These are phyloP conservation scores for Lycopodina hypogea DNA, from an alignment of 37 sponge, comb jelly and placozoan species.

Conservation along the genomic window DNA sequence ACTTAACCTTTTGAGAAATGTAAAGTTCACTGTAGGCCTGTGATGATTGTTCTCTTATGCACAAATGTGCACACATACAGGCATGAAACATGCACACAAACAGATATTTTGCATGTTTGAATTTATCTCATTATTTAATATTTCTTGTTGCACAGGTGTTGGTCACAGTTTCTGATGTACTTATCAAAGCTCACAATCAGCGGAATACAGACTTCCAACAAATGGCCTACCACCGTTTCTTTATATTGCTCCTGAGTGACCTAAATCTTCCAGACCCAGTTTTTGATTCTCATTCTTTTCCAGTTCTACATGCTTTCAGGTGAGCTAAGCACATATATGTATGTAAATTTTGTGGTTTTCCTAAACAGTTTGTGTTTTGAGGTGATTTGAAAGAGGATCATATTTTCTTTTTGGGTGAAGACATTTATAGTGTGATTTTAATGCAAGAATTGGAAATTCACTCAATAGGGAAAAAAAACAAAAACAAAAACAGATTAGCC, in stretches of 20 bases:
- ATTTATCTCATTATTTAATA: no score
- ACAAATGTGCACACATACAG: background rate
- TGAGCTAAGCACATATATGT: conserved; percentile 27
- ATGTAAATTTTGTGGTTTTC: no score
- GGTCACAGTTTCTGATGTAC: conserved; percentile 71
- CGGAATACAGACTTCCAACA: conserved; percentile 88
- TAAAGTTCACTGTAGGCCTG: background rate
- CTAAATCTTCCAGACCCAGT: conserved; percentile 86
- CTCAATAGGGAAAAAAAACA: no score
- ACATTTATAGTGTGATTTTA: no score
- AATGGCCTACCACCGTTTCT: conserved; percentile 96
- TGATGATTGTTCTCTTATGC: background rate
- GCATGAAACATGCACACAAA: background rate
- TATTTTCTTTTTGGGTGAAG: background rate
- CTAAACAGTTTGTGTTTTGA: no score
- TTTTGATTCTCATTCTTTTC: conserved; percentile 84
- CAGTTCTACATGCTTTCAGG: conserved; percentile 87
- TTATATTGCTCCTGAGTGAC: conserved; percentile 95
- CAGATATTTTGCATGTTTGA: no score
- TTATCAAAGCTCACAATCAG: conserved; percentile 92
- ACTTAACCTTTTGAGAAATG: conserved; percentile 93
- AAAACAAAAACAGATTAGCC: no score
- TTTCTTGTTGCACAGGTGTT: conserved; percentile 43
- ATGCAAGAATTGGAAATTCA: no score
- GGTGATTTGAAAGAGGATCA: background rate